Percentiles rank a stretch among this genome's conserved stretches.
Evolutionary conservation across 2,113 vertebrate species (phyloP).

Genomic region (Benthochromis sp.): DNA sequence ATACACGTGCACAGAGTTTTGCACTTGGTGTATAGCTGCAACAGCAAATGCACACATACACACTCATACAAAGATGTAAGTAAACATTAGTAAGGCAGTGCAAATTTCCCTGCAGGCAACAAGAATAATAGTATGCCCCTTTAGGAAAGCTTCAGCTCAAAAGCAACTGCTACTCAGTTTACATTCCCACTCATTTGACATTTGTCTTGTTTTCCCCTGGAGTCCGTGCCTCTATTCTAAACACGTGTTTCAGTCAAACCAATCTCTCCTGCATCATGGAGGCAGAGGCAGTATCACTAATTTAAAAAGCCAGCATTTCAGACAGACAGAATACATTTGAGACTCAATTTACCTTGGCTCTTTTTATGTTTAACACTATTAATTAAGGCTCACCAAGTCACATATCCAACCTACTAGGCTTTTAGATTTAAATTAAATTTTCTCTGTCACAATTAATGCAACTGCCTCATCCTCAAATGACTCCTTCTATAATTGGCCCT

Average conservation of each 20-base stretch:
- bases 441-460: background rate
- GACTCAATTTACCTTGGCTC: conserved; percentile 1
- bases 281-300: background rate
- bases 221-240: conserved; percentile 17
- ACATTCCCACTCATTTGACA: conserved; percentile 21
- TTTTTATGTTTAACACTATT: conserved; percentile 3
- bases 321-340: background rate
- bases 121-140: background rate
- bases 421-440: conserved; percentile 5
- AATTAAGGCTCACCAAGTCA: conserved; percentile 24
- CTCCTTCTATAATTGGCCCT: background rate
- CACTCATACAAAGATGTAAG: background rate
- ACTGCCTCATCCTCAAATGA: background rate
- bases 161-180: background rate
- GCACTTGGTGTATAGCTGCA: background rate
- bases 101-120: background rate
- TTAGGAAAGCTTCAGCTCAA: background rate
- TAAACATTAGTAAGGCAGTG: conserved; percentile 1
- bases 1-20: background rate
- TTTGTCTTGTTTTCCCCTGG: background rate
- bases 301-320: background rate
- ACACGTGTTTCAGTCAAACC: conserved; percentile 24
- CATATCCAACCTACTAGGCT: background rate
- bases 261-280: conserved; percentile 1
- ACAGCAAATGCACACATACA: background rate